These are phyloP conservation scores for Tapirus terrestris DNA, from an alignment of 2,113 vertebrate species.

Conservation along the genomic window DNA sequence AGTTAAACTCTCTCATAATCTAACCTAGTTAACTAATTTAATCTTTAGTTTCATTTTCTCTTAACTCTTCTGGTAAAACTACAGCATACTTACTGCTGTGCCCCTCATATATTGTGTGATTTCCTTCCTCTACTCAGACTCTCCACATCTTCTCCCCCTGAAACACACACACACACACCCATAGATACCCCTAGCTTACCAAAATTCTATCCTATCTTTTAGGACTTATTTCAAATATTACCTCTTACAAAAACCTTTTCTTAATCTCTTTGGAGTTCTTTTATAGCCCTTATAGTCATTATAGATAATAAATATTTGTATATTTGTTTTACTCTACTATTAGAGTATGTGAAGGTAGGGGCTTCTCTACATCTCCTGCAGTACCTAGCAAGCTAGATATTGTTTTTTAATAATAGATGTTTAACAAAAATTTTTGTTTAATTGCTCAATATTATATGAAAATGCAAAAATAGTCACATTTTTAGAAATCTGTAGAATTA, in stretches of 20 bases:
- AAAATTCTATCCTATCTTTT: slow-evolving; percentile 31
- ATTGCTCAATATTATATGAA: not conserved
- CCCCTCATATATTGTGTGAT: not conserved
- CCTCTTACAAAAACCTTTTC: not conserved
- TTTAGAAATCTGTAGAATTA: slow-evolving; percentile 51
- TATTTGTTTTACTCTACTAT: not conserved
- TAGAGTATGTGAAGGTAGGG: not conserved
- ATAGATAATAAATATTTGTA: not conserved
- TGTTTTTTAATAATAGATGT: not conserved
- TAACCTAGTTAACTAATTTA: not conserved
- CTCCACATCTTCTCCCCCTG: not conserved
- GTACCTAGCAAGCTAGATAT: not conserved
- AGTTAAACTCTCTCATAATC: not conserved
- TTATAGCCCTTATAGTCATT: not conserved
- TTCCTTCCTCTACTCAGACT: not conserved
- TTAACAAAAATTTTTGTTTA: slow-evolving; percentile 41
- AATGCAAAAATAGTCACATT: not conserved
- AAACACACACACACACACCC: not conserved
- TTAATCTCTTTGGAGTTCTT: slow-evolving; percentile 25
- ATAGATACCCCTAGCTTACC: not conserved
- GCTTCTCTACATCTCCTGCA: not conserved
- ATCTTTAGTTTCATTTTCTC: not conserved
- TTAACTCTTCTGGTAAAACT: not conserved
- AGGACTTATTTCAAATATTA: not conserved
- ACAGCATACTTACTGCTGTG: not conserved